Evolutionary conservation across 2,113 vertebrate genomes (phyloP).

Genomic region (Hippocampus mohnikei): DNA sequence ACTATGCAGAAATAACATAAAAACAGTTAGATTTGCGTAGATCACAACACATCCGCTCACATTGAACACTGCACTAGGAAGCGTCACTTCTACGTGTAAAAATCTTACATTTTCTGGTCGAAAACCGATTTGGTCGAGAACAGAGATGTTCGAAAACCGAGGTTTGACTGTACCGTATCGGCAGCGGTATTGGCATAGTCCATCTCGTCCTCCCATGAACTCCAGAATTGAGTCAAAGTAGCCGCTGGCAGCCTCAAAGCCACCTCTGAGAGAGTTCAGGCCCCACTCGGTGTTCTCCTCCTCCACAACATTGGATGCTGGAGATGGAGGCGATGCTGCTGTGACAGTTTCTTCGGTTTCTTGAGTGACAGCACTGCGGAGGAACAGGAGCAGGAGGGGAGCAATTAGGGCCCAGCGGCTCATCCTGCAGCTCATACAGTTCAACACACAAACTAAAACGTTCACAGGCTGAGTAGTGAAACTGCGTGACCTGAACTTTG

Average conservation of each 20-base stretch:
- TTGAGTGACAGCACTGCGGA: constrained; percentile 35
- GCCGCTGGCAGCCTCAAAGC: constrained; percentile 82
- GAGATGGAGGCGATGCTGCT: neutral
- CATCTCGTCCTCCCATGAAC: constrained; percentile 86
- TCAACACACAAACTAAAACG: neutral
- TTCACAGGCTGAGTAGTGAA: constrained; percentile 18
- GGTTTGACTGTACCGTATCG: constrained; percentile 67
- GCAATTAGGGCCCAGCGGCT: constrained; percentile 28
- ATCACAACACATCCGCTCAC: too few relatives aligned
- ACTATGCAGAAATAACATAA: too few relatives aligned
- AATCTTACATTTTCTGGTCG: too few relatives aligned
- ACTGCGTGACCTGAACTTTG: constrained; percentile 62
- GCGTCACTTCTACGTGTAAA: too few relatives aligned
- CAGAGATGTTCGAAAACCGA: too few relatives aligned
- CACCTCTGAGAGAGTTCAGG: constrained; percentile 75
- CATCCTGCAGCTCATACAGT: constrained; percentile 43
- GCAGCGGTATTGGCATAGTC: constrained; percentile 88
- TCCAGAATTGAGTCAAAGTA: constrained; percentile 92
- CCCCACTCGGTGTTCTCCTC: constrained; percentile 77
- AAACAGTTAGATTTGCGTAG: too few relatives aligned
- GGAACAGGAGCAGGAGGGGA: constrained; percentile 61
- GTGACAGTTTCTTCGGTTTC: constrained; percentile 32
- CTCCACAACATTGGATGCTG: constrained; percentile 11
- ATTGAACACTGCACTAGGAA: too few relatives aligned
- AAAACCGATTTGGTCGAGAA: too few relatives aligned